Percentiles rank a stretch among this genome's conserved stretches.
Evolutionary conservation across 2,797 vertebrate species (phyloP).

Genomic region (Gymnoscopelus microlampas): DNA sequence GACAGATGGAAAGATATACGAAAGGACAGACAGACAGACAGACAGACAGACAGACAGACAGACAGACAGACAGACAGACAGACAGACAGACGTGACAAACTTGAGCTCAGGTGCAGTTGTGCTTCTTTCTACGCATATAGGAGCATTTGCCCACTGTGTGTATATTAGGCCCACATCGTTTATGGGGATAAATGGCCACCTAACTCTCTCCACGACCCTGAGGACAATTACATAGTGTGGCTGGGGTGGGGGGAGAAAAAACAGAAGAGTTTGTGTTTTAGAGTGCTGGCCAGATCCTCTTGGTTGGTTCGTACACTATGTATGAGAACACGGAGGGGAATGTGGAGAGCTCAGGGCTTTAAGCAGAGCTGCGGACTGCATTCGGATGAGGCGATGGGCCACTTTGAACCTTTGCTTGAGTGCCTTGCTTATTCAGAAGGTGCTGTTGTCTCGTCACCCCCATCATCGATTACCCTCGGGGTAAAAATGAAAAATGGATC

Average conservation of each 20-base stretch:
- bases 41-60: too few species aligned
- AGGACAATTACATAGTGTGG: too few species aligned
- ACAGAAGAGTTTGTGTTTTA: constrained; percentile 50
- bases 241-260: constrained; percentile 24
- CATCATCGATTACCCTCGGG: constrained; percentile 75
- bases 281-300: constrained; percentile 53
- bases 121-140: too few species aligned
- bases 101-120: too few species aligned
- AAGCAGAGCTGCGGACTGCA: constrained; percentile 48
- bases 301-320: constrained; percentile 34
- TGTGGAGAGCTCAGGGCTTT: constrained; percentile 61
- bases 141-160: too few species aligned
- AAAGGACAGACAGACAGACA: too few species aligned
- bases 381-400: constrained; percentile 63
- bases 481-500: constrained; percentile 77
- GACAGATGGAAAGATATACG: too few species aligned
- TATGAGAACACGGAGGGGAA: constrained; percentile 55
- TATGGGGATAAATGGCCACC: too few species aligned
- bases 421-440: constrained; percentile 65
- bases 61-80: too few species aligned
- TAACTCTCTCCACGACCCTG: too few species aligned
- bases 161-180: too few species aligned
- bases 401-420: constrained; percentile 58
- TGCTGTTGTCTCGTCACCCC: constrained; percentile 70
- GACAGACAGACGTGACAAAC: too few species aligned